These are phyloP conservation scores for Cotesia typhae DNA, from an alignment of 1,140 invertebrate genomes.

Conservation along the genomic window DNA sequence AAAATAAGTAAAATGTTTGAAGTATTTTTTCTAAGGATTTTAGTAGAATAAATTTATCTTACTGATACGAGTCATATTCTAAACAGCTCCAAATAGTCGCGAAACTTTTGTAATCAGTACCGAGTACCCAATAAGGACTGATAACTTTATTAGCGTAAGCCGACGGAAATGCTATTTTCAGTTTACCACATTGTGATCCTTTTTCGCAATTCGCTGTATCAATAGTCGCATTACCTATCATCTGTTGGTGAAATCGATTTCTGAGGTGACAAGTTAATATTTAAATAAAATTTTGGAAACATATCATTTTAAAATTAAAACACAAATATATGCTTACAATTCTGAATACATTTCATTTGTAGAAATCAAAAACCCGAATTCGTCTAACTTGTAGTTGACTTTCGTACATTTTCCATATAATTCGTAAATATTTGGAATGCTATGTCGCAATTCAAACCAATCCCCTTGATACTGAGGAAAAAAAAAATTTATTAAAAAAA, in stretches of 20 bases:
- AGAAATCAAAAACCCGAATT: constrained; percentile 69
- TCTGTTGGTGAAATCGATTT: constrained; percentile 62
- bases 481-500: neutral
- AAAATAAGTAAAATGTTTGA: neutral
- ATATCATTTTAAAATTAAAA: no score
- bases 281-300: constrained; percentile 48
- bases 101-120: constrained; percentile 77
- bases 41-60: neutral
- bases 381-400: constrained; percentile 69
- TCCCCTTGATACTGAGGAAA: constrained; percentile 72
- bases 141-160: constrained; percentile 59
- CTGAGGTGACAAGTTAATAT: constrained; percentile 54
- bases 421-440: constrained; percentile 72
- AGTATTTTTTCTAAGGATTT: neutral
- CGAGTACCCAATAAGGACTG: constrained; percentile 74
- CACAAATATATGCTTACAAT: constrained; percentile 35
- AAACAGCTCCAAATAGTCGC: constrained; percentile 77
- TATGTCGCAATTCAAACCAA: constrained; percentile 77
- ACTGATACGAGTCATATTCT: constrained; percentile 66
- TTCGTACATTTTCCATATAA: constrained; percentile 73
- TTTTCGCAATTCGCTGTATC: constrained; percentile 50
- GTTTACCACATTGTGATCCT: constrained; percentile 62
- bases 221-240: constrained; percentile 66
- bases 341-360: constrained; percentile 67
- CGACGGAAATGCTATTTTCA: constrained; percentile 67